Conservation (phyloP, 2,113 vertebrate genomes). For the Thunnus thynnus region DNA sequence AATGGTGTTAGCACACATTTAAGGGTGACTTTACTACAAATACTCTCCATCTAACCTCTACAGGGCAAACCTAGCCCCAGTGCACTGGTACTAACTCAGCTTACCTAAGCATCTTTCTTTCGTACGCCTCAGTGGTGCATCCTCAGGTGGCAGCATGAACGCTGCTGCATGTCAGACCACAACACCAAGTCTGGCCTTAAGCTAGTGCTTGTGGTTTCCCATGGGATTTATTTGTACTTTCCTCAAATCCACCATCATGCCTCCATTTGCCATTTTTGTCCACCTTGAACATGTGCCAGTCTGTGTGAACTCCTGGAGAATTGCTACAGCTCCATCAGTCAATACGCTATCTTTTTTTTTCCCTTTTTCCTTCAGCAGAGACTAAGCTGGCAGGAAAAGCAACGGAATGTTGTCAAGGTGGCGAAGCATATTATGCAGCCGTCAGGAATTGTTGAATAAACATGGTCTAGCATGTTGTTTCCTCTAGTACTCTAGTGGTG, state of each 20-base stretch:
- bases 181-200: conserved; percentile 16
- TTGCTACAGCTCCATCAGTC: neutral
- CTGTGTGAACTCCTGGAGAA: neutral
- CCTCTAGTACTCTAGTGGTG: neutral
- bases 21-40: conserved; percentile 42
- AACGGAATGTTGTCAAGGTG: neutral
- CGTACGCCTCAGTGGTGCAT: conserved; percentile 42
- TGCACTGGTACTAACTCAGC: conserved; percentile 34
- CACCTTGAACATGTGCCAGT: conserved; percentile 2
- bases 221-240: conserved; percentile 34
- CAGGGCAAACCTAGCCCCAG: conserved; percentile 3
- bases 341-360: neutral
- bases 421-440: neutral
- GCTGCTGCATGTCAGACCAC: neutral
- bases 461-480: neutral
- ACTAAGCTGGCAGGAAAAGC: neutral
- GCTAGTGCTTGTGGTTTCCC: conserved; percentile 33
- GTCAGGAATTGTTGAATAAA: neutral
- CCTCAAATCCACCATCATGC: neutral
- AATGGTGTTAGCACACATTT: neutral
- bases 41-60: conserved; percentile 17
- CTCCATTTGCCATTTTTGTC: neutral
- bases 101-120: conserved; percentile 42
- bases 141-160: conserved; percentile 23
- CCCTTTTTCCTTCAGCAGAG: neutral